These are phyloP conservation scores for Heteropelma amictum DNA, from an alignment of 2,888 invertebrate species.

Conservation along the genomic window DNA sequence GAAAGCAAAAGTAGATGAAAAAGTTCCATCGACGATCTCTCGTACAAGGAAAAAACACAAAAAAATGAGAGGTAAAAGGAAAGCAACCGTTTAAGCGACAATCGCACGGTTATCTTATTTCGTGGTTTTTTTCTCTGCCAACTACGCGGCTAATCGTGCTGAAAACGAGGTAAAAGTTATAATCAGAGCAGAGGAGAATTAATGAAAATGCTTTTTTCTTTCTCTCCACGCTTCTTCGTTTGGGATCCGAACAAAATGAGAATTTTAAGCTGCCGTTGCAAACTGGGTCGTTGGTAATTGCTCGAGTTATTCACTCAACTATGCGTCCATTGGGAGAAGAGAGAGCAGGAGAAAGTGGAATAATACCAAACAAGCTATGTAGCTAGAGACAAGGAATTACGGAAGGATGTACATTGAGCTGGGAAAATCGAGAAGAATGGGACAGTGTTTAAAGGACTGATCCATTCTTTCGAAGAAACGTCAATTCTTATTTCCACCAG, in stretches of 20 bases:
- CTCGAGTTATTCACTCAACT: conserved; percentile 69
- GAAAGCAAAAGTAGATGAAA: neutral
- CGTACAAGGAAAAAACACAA: neutral
- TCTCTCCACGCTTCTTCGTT: neutral
- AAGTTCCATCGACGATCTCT: conserved; percentile 7
- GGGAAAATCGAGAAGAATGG: conserved; percentile 11
- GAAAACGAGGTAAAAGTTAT: too few species aligned
- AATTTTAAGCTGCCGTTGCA: conserved; percentile 34
- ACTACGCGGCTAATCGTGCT: neutral
- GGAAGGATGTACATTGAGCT: neutral
- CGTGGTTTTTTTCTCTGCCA: neutral
- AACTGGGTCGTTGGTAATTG: conserved; percentile 70
- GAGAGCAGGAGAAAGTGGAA: neutral
- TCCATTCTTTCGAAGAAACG: neutral
- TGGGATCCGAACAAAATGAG: conserved; percentile 5
- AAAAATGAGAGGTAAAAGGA: too few species aligned
- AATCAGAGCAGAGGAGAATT: neutral
- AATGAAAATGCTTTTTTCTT: neutral
- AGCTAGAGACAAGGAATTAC: neutral
- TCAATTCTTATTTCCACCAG: neutral
- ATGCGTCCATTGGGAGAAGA: conserved; percentile 55
- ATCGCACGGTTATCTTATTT: neutral
- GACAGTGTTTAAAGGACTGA: neutral
- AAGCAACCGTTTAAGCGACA: too few species aligned
- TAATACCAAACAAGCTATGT: conserved; percentile 21